These are phyloP conservation scores for Chiloscyllium punctatum DNA, from an alignment of 2,797 vertebrate genomes.

Conservation along the genomic window DNA sequence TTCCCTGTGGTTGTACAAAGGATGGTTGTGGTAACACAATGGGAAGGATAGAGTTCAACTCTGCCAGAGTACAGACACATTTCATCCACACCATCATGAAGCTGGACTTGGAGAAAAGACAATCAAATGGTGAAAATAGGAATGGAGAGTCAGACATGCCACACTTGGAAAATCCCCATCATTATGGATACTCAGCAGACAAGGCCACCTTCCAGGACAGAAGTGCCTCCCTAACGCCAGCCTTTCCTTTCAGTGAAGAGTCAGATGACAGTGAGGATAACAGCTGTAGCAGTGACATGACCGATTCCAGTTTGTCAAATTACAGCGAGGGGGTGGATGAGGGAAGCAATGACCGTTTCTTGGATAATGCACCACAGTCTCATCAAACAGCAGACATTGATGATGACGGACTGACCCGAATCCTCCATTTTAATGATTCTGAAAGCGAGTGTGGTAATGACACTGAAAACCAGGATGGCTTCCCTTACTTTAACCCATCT, in stretches of 20 bases:
- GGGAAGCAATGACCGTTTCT: slow-evolving; percentile 49
- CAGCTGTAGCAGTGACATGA: slow-evolving; percentile 92
- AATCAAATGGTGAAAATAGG: slow-evolving; percentile 61
- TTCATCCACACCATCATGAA: slow-evolving; percentile 96
- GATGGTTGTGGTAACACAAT: slow-evolving; percentile 85
- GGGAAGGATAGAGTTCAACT: slow-evolving; percentile 92
- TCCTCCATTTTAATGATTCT: slow-evolving; percentile 78
- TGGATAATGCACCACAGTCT: slow-evolving; percentile 55
- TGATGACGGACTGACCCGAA: slow-evolving; percentile 73
- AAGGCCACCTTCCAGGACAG: slow-evolving; percentile 50
- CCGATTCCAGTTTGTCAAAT: slow-evolving; percentile 73
- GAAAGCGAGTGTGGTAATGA: slow-evolving; percentile 61
- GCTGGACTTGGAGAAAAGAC: slow-evolving; percentile 84
- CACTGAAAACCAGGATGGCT: slow-evolving; percentile 51
- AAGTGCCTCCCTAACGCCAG: slow-evolving; percentile 46
- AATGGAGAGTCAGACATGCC: slow-evolving; percentile 43
- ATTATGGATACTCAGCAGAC: slow-evolving; percentile 46
- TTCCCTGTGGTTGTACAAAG: slow-evolving; percentile 90
- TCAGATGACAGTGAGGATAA: slow-evolving; percentile 67
- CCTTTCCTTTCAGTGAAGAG: slow-evolving; percentile 69
- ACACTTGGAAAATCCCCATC: slow-evolving; percentile 43
- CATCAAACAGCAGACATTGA: slow-evolving; percentile 54
- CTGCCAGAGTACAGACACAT: slow-evolving; percentile 85
- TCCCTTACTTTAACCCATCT: slow-evolving; percentile 68
- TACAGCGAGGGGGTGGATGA: slow-evolving; percentile 68